Percentiles rank a stretch among this genome's conserved stretches.
Conservation (phyloP, 1,140 invertebrate genomes). For the Araneus ventricosus region DNA sequence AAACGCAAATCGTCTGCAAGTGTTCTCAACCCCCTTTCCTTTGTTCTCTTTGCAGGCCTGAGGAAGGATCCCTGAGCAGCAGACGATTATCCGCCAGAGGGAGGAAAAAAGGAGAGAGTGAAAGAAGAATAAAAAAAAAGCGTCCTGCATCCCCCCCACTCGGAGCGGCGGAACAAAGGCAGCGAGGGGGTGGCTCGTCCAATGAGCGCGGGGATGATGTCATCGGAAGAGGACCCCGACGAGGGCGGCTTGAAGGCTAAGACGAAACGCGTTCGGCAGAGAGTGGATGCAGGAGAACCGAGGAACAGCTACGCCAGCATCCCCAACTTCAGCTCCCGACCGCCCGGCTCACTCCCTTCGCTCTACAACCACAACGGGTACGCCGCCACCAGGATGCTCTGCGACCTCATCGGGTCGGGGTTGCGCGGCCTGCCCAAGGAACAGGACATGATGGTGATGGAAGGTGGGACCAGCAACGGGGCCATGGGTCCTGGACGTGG, state of each 20-base stretch:
- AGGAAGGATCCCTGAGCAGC: conserved; percentile 7
- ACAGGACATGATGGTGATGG: conserved; percentile 50
- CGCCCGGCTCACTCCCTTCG: conserved; percentile 83
- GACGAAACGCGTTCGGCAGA: conserved; percentile 93
- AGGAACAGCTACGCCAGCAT: conserved; percentile 94
- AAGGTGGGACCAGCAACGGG: neutral
- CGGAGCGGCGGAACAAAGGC: neutral
- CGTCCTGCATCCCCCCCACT: neutral
- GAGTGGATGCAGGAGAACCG: conserved; percentile 95
- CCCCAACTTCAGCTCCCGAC: conserved; percentile 88
- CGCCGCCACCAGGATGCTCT: conserved; percentile 79
- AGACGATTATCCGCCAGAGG: conserved; percentile 22
- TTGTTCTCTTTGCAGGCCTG: neutral
- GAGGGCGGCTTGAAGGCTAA: conserved; percentile 82
- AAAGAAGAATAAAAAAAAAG: neutral
- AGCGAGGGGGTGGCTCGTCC: neutral
- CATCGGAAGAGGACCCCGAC: conserved; percentile 94
- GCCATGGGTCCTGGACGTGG: conserved; percentile 15
- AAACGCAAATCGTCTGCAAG: conserved; percentile 1
- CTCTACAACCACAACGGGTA: conserved; percentile 80
- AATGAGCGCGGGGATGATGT: conserved; percentile 86
- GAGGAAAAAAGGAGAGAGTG: neutral
- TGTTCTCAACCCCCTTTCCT: neutral
- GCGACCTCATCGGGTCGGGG: conserved; percentile 46
- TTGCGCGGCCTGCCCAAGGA: neutral